Percentiles rank a stretch among this genome's conserved stretches.
These are phyloP conservation scores for Rhabdornis inornatus DNA, from an alignment of 2,113 vertebrate species.

Conservation along the genomic window DNA sequence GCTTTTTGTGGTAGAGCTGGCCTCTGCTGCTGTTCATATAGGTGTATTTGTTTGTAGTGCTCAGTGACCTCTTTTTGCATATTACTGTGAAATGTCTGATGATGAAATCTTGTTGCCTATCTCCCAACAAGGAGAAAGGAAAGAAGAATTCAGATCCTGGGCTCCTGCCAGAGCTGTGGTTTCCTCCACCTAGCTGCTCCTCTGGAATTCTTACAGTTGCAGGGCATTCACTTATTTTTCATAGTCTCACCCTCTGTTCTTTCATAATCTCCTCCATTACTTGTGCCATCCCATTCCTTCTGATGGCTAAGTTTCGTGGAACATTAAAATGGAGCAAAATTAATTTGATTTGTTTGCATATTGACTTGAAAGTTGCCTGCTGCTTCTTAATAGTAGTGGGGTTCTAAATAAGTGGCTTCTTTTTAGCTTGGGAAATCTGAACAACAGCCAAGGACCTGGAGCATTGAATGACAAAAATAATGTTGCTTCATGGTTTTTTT, in stretches of 20 bases:
- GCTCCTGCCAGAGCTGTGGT: background rate
- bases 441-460: background rate
- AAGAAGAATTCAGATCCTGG: background rate
- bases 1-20: background rate
- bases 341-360: background rate
- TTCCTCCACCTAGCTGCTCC: background rate
- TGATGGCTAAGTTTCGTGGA: background rate
- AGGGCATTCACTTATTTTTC: background rate
- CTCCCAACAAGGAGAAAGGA: background rate
- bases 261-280: background rate
- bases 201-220: background rate
- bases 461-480: background rate
- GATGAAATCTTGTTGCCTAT: background rate
- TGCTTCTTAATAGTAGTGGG: background rate
- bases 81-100: background rate
- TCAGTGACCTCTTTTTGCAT: background rate
- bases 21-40: background rate
- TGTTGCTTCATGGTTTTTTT: background rate
- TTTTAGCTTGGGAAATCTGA: background rate
- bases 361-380: background rate
- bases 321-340: background rate
- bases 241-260: background rate
- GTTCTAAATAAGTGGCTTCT: background rate
- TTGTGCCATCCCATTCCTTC: background rate
- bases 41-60: background rate